Evolutionary conservation across 2,888 invertebrate species (phyloP), one percentile per base, ranked within the genome.

Genomic region (Pemphredon lugubris): DNA sequence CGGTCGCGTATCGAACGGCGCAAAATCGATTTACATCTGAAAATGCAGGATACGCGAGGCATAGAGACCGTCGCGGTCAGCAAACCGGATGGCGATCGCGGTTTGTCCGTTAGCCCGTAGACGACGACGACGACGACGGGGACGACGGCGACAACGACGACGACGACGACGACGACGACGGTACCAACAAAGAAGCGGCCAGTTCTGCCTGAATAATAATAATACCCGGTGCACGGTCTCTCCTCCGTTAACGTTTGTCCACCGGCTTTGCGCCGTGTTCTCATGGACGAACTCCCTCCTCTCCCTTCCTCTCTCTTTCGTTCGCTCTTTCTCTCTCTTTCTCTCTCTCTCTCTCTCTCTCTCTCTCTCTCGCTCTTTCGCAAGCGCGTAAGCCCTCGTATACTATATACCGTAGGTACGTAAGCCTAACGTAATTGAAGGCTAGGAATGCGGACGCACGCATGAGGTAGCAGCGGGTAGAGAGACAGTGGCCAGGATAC

Each of bases 401-500:
- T 34, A 16, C 48, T 37, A 42, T 45, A 53, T 34, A 34, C 44
- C 34, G 48, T 47, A 51, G 53, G 58, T 57, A 61, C 58, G 61
- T 54, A 55, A 63, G 65, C 72, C 60, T 68, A 77, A 59, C 68
- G 78, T 81, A 84, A 83, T 80, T 81, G 84, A 83, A 82, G 82
- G 82, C 79, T 81, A 82, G 81, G 84, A 86, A 85, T 84, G 84
- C 84, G 85, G 83, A 85, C 81, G 81, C 81, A 86, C 77, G 84
- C 85, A 83, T 84, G 79, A 82, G 82, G 82, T 83, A 81, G 78
- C 84, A 77, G 68, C 72, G 66, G 66, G n/a, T n/a, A n/a, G n/a
- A 66, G 54, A 74, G 80, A 75, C 71, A 77, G 63, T 68, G 50
- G n/a, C n/a, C 66, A 57, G 55, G 39, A 63, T 65, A 73, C 66